These are phyloP conservation scores for Drosophila mayaguana DNA, from an alignment of 2,888 invertebrate species.

Conservation along the genomic window DNA sequence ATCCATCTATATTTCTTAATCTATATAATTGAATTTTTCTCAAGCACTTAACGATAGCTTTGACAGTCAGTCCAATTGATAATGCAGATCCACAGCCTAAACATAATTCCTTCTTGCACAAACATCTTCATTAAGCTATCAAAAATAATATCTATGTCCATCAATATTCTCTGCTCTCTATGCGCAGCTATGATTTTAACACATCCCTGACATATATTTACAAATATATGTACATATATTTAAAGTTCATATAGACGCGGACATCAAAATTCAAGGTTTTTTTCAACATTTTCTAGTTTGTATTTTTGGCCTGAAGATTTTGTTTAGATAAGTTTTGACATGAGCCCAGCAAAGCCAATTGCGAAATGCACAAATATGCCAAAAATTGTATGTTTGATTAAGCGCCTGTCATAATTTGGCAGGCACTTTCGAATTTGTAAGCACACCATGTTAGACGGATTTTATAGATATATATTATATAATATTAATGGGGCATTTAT, in stretches of 20 bases:
- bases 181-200: not conserved
- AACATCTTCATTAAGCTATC: not conserved
- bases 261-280: not conserved
- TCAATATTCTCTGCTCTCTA: not conserved
- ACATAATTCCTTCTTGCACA: no score
- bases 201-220: not conserved
- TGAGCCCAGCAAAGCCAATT: not conserved
- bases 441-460: not conserved
- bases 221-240: not conserved
- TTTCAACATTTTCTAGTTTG: not conserved
- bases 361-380: not conserved
- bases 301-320: not conserved
- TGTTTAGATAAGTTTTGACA: not conserved
- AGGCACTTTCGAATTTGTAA: not conserved
- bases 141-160: not conserved
- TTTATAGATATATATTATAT: not conserved
- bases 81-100: no score
- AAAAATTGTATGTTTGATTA: not conserved
- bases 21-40: no score
- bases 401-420: slow-evolving; percentile 1
- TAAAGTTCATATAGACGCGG: not conserved
- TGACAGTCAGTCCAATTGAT: no score
- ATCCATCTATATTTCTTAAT: no score
- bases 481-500: not conserved
- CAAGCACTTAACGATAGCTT: not conserved